Evolutionary conservation across 1,140 invertebrate species (phyloP), one percentile per base, ranked within the genome.

Genomic region (Notospermus geniculatus): DNA sequence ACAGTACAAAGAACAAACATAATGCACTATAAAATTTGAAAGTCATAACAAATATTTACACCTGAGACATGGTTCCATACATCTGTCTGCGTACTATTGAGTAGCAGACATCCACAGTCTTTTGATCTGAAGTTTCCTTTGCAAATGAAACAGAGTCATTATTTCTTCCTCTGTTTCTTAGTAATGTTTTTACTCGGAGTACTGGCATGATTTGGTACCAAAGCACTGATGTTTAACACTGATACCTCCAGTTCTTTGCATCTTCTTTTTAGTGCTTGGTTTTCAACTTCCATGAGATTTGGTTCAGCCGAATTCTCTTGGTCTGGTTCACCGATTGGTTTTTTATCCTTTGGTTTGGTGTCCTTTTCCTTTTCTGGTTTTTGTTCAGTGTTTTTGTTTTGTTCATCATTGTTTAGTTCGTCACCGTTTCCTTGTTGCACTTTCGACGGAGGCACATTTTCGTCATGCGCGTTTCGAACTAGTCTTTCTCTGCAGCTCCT

Each of bases 1-100:
- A 71, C 66, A 11, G 41, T 57, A 17, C 58, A 70, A 52, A 70
- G 65, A 32, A 71, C 70, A 56, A 70, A 66, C 28, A 64, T 59
- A 36, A n/a, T n/a, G n/a, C n/a, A n/a, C n/a, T n/a, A n/a, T n/a
- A n/a, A n/a, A n/a, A n/a, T n/a, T n/a, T n/a, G n/a, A n/a, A n/a
- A n/a, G n/a, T n/a, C n/a, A n/a, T n/a, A n/a, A n/a, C n/a, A n/a
- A n/a, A n/a, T n/a, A n/a, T n/a, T n/a, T n/a, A n/a, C n/a, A n/a
- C n/a, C n/a, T n/a, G n/a, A n/a, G n/a, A n/a, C 4, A 36, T 46
- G 11, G 1, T 15, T 59, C 36, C 22, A 13, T 59, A 25, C 36
- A 27, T 41, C 36, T 59, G n/a, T n/a, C n/a, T n/a, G 36, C 46
- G 22, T 59, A 23, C 45, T 25, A 27, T 1, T 50, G 29, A 45